Evolutionary conservation across 2,113 vertebrate genomes (phyloP).

Genomic region (Paracanthobrama guichenoti): DNA sequence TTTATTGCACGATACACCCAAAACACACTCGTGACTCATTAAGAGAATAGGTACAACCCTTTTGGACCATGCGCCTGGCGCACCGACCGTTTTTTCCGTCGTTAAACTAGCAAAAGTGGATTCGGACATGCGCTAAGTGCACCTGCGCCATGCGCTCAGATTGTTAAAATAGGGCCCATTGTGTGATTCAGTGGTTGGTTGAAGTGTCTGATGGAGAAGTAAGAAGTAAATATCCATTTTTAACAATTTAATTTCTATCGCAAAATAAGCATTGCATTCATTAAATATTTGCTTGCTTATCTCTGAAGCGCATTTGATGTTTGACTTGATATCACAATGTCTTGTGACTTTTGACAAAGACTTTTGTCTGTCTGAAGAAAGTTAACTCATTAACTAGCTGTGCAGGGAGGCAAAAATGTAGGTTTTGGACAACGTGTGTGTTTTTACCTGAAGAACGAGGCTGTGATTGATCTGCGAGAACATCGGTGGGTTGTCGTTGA

Average conservation of each 20-base stretch:
- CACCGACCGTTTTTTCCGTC: too few species aligned
- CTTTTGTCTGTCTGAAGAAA: background rate
- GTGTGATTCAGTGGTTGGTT: background rate
- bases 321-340: background rate
- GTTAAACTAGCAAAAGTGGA: too few species aligned
- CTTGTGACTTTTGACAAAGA: too few species aligned
- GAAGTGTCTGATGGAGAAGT: background rate
- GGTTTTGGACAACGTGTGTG: background rate
- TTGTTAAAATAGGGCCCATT: too few species aligned
- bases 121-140: too few species aligned
- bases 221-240: background rate
- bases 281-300: background rate
- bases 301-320: background rate
- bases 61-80: too few species aligned
- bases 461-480: conserved; percentile 92
- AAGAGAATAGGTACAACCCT: too few species aligned
- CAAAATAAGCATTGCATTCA: background rate
- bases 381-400: background rate
- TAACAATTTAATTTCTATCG: background rate
- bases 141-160: too few species aligned
- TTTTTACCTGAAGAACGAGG: conserved; percentile 84
- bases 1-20: too few species aligned
- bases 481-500: conserved; percentile 92
- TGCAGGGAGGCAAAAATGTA: background rate
- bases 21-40: too few species aligned